These are phyloP conservation scores for Podilymbus podiceps DNA, from an alignment of 2,113 vertebrate genomes.

Conservation along the genomic window DNA sequence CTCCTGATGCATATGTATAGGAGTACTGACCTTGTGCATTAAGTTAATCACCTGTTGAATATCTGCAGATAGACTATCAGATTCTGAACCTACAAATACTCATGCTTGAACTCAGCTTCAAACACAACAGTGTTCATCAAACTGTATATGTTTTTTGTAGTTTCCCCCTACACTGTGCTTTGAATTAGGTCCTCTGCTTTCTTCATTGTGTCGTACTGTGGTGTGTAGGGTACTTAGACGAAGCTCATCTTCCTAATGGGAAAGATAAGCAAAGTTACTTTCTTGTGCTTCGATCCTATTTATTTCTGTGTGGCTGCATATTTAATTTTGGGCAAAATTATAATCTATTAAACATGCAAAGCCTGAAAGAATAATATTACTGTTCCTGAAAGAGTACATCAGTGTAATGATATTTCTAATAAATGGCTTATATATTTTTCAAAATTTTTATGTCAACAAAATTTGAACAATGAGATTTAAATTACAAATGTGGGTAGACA, in stretches of 20 bases:
- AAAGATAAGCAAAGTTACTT: not conserved
- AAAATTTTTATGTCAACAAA: not conserved
- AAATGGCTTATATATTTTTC: conserved; percentile 7
- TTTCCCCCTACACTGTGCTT: not conserved
- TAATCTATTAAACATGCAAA: not conserved
- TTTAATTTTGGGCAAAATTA: not conserved
- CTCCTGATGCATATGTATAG: not conserved
- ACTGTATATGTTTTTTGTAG: not conserved
- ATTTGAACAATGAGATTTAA: not conserved
- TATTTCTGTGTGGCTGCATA: not conserved
- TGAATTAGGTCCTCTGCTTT: not conserved
- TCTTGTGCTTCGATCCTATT: not conserved
- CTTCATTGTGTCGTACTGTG: not conserved
- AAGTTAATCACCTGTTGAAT: not conserved
- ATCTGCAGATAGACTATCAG: not conserved
- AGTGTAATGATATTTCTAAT: not conserved
- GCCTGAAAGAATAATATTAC: not conserved
- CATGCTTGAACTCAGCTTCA: not conserved
- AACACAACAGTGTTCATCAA: not conserved
- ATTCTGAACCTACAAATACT: not conserved
- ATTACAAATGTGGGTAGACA: not conserved
- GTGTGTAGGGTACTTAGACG: not conserved
- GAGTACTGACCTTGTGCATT: not conserved
- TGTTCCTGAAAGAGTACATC: not conserved
- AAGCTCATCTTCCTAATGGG: not conserved